A percentile compares a stretch with the other conserved stretches of the same genome.
These are phyloP conservation scores for Catocala nupta DNA, from an alignment of 2,888 invertebrate genomes.

Conservation along the genomic window DNA sequence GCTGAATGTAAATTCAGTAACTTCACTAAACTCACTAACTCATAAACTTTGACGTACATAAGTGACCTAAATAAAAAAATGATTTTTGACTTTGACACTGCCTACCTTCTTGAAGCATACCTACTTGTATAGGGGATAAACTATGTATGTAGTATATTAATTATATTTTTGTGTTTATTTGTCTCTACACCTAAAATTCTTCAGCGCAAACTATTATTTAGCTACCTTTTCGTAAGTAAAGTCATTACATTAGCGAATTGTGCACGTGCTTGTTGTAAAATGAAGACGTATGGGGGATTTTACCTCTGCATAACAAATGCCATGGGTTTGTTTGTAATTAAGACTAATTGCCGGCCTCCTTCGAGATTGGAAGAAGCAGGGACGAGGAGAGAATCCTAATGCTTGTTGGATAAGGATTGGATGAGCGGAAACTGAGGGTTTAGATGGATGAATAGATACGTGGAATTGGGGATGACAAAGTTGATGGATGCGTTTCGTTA, in stretches of 20 bases:
- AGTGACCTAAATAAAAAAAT: no score
- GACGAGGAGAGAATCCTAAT: slow-evolving; percentile 44
- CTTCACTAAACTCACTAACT: no score
- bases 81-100: no score
- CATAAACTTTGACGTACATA: no score
- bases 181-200: no score
- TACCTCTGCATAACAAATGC: slow-evolving; percentile 75
- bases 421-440: not conserved
- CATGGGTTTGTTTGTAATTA: slow-evolving; percentile 68
- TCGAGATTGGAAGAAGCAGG: slow-evolving; percentile 48
- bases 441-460: not conserved
- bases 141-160: no score
- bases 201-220: not conserved
- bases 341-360: slow-evolving; percentile 75
- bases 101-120: no score
- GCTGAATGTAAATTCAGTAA: no score
- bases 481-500: not conserved
- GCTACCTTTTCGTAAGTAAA: slow-evolving; percentile 14
- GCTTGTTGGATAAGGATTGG: not conserved
- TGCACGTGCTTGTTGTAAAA: slow-evolving; percentile 64
- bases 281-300: slow-evolving; percentile 72
- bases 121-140: no score
- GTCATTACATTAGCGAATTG: slow-evolving; percentile 55
- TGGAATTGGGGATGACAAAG: not conserved
- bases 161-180: no score